Base-by-base conservation (phyloP, 2,113 vertebrate species). In the Gobio gobio region DNA sequence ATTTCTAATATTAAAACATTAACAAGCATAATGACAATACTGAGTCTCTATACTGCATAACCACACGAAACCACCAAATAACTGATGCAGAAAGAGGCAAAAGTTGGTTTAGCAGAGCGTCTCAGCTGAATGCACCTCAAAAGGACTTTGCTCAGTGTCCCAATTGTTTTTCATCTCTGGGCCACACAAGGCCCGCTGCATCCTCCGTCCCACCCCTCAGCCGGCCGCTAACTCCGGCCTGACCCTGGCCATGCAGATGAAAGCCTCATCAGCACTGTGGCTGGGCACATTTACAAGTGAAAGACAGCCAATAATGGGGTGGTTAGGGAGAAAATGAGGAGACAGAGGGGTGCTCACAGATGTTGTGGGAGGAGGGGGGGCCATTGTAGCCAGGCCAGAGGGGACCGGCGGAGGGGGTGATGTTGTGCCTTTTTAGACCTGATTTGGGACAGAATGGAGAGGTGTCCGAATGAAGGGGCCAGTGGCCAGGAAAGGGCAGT, bases 311-410 rank as follows among this genome's bases (percentile, higher is more conserved):
- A 97, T 96, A 97, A 97, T 96, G 96, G 97, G 96, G 96, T 96
- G 96, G 96, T 98, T 97, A 97, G 95, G 93, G 95, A 95, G 94
- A 97, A 97, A 97, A 98, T 97, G 95, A 95, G 94, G 93, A 93
- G 94, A 95, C 95, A 94, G 96, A 96, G 96, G 96, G 95, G 95
- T 94, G 94, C 97, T 97, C 98, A 98, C 97, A 99, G 97, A 99
- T 99, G 97, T 98, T 97, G 92, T 93, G 94, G 94, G 92, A 95
- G 91, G 91, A 89, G 94, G 91, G n/a, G 63, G 94, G 90, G 91
- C 89, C 89, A 92, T 94, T 93, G 92, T 93, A 88, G 87, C 81
- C 94, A 93, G 77, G 74, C 93, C 72, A 82, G 78, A 86, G 82
- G 49, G 81, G 22, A 56, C 49, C 8, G 22, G 29, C 33, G 75